A percentile compares a stretch with the other conserved stretches of the same genome.
Conservation (phyloP, 53 echinoderm and acorn worm genomes). For the Hippasteria phrygiana region DNA sequence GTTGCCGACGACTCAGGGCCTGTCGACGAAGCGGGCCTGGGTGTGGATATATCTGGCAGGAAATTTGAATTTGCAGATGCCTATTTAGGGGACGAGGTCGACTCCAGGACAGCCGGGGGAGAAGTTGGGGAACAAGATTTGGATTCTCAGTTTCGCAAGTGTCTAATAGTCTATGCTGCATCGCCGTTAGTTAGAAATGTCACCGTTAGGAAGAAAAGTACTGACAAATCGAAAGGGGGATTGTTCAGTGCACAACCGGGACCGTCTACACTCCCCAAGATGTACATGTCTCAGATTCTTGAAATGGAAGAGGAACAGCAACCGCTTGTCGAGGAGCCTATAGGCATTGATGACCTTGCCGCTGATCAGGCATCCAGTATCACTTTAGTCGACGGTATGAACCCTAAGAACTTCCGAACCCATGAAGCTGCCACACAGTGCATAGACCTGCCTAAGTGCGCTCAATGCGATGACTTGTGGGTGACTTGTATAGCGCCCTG, state of each 20-base stretch:
- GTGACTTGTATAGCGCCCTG: slow-evolving; percentile 69
- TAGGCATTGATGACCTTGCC: slow-evolving; percentile 41
- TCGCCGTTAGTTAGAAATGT: slow-evolving; percentile 40
- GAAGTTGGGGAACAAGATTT: slow-evolving; percentile 35
- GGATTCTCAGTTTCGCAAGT: slow-evolving; percentile 56
- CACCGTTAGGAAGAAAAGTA: slow-evolving; percentile 53
- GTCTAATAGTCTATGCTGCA: slow-evolving; percentile 66
- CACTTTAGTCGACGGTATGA: slow-evolving; percentile 24
- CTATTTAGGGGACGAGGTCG: slow-evolving; percentile 87
- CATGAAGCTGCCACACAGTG: slow-evolving; percentile 76
- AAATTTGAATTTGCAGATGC: slow-evolving; percentile 75
- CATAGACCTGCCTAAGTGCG: slow-evolving; percentile 69
- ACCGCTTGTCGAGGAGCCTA: slow-evolving; percentile 67
- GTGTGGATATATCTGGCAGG: slow-evolving; percentile 69
- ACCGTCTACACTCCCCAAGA: slow-evolving; percentile 71
- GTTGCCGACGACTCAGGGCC: slow-evolving; percentile 39
- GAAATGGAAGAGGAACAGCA: slow-evolving; percentile 85
- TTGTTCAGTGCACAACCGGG: slow-evolving; percentile 64
- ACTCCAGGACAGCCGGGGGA: slow-evolving; percentile 52
- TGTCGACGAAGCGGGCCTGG: slow-evolving; percentile 84
- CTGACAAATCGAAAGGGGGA: slow-evolving; percentile 68
- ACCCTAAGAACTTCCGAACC: slow-evolving; percentile 42
- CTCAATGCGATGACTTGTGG: slow-evolving; percentile 68
- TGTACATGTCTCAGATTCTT: slow-evolving; percentile 83
- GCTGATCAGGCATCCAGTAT: slow-evolving; percentile 31